Percentiles rank a stretch among this genome's conserved stretches.
These are phyloP conservation scores for Hydropsyche betteni DNA, from an alignment of 2,888 invertebrate species.

Conservation along the genomic window DNA sequence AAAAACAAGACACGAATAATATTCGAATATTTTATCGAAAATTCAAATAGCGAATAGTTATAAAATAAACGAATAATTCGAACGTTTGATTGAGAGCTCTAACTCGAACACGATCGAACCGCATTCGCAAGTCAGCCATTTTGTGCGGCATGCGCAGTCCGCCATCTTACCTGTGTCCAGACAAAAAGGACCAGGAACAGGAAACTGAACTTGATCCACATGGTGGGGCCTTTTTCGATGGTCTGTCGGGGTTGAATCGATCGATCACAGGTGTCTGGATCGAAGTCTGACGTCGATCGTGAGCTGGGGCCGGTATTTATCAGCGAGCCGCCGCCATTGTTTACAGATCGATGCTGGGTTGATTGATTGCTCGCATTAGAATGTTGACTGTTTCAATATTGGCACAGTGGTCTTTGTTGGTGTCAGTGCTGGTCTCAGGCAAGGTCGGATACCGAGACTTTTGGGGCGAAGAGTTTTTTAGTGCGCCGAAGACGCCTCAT, in stretches of 20 bases:
- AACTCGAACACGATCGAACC: too few relatives aligned
- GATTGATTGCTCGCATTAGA: slow-evolving; percentile 25
- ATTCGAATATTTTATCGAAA: too few relatives aligned
- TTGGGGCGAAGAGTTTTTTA: too few relatives aligned
- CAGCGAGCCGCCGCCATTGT: neutral
- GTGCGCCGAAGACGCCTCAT: too few relatives aligned
- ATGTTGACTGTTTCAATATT: slow-evolving; percentile 11
- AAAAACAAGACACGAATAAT: too few relatives aligned
- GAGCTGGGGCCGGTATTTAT: neutral
- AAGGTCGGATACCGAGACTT: too few relatives aligned
- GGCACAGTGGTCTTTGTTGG: neutral
- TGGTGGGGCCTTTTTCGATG: neutral
- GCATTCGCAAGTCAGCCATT: neutral
- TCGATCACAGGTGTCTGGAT: slow-evolving; percentile 27
- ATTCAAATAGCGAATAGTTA: too few relatives aligned
- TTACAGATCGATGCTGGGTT: neutral
- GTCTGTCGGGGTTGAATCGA: neutral
- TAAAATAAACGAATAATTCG: too few relatives aligned
- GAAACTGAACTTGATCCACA: slow-evolving; percentile 23
- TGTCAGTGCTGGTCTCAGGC: too few relatives aligned
- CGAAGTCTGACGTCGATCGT: neutral
- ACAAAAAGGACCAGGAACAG: slow-evolving; percentile 18
- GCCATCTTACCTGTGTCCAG: slow-evolving; percentile 7
- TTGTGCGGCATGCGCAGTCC: neutral
- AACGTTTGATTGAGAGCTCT: too few relatives aligned